Evolutionary conservation across 1,140 invertebrate species (phyloP).

Genomic region (Helicoverpa armigera): DNA sequence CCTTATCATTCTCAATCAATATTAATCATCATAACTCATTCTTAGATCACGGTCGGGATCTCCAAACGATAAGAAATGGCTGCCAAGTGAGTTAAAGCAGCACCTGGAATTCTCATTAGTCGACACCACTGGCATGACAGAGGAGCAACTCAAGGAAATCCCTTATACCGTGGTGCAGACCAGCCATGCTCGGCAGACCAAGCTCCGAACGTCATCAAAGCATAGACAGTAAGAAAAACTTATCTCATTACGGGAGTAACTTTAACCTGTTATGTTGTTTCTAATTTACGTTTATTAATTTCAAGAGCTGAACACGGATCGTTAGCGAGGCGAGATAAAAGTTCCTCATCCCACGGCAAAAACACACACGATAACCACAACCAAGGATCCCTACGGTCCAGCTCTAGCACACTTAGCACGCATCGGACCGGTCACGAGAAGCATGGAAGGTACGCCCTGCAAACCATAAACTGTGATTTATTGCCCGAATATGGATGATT

Average conservation of each 20-base stretch:
- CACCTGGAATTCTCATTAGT: slow-evolving; percentile 96
- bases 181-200: slow-evolving; percentile 87
- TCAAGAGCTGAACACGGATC: slow-evolving; percentile 78
- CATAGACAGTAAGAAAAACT: slow-evolving; percentile 78
- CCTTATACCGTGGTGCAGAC: slow-evolving; percentile 96
- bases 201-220: slow-evolving; percentile 85
- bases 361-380: slow-evolving; percentile 77
- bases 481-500: slow-evolving; percentile 44
- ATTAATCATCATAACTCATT: slow-evolving; percentile 7
- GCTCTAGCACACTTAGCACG: slow-evolving; percentile 82
- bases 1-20: background rate
- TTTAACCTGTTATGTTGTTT: slow-evolving; percentile 19
- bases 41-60: slow-evolving; percentile 89
- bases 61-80: slow-evolving; percentile 89
- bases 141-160: slow-evolving; percentile 95
- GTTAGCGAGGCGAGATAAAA: slow-evolving; percentile 80
- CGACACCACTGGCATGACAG: slow-evolving; percentile 95
- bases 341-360: slow-evolving; percentile 75
- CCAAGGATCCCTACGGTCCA: slow-evolving; percentile 83
- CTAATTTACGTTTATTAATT: slow-evolving; percentile 48
- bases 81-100: slow-evolving; percentile 92
- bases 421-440: slow-evolving; percentile 75
- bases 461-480: slow-evolving; percentile 42
- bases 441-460: slow-evolving; percentile 74
- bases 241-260: background rate